These are phyloP conservation scores for Taphrorychus bicolor DNA, from an alignment of 2,888 invertebrate species.

Conservation along the genomic window DNA sequence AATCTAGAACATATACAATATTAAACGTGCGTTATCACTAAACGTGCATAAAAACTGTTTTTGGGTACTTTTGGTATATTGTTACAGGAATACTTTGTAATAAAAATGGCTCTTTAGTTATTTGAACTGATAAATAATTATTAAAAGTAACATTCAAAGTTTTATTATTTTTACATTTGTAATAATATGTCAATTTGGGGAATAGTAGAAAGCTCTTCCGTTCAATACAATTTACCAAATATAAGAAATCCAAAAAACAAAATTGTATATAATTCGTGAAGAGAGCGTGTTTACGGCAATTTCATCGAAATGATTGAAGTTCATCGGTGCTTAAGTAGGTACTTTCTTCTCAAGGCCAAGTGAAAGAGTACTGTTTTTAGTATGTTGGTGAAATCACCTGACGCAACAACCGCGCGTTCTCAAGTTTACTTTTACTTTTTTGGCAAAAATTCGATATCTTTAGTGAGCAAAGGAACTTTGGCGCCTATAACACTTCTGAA, in stretches of 20 bases:
- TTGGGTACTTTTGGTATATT: no score
- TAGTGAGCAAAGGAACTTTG: slow-evolving; percentile 5
- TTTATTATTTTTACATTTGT: no score
- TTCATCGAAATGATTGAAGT: background rate
- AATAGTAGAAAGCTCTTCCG: no score
- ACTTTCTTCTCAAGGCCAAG: slow-evolving; percentile 41
- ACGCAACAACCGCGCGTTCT: slow-evolving; percentile 8
- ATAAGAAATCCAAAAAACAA: background rate
- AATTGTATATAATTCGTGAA: slow-evolving; percentile 3
- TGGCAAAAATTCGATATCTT: slow-evolving; percentile 17
- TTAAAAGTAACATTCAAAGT: no score
- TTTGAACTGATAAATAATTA: no score
- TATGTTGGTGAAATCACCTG: slow-evolving; percentile 32
- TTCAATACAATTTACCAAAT: no score
- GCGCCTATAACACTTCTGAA: background rate
- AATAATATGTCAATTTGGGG: no score
- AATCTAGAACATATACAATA: no score
- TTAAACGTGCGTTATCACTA: no score
- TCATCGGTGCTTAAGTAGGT: background rate
- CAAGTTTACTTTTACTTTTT: slow-evolving; percentile 26
- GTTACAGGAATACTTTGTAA: no score
- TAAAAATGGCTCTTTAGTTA: no score
- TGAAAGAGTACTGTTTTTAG: slow-evolving; percentile 32
- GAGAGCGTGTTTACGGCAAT: slow-evolving; percentile 2
- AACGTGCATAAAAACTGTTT: no score